A percentile compares a stretch with the other conserved stretches of the same genome.
Evolutionary conservation across 2,797 vertebrate species (phyloP).

Genomic region (Eulemur albifrons): DNA sequence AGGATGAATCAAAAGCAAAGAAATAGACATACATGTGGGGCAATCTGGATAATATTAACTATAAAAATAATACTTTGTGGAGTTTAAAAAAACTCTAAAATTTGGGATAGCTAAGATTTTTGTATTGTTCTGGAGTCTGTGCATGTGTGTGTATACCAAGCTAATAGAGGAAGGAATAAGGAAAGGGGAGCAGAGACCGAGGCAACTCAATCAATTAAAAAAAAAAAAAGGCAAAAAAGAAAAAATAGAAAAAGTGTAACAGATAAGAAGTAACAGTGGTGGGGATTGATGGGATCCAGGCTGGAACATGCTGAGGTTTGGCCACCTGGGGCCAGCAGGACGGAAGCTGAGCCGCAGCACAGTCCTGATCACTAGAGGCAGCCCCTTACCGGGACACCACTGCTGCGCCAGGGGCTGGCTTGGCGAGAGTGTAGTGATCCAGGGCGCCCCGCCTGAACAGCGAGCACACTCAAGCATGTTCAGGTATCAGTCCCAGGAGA

Average conservation of each 20-base stretch:
- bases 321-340: background rate
- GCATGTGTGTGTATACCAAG: background rate
- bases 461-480: background rate
- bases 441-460: accelerated
- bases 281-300: background rate
- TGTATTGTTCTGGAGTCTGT: background rate
- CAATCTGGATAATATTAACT: background rate
- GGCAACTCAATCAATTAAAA: background rate
- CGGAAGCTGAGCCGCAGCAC: background rate
- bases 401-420: background rate
- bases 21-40: background rate
- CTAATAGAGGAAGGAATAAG: background rate
- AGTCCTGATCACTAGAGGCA: background rate
- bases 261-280: background rate
- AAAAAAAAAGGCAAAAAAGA: background rate
- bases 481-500: background rate
- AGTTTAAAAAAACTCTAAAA: background rate
- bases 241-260: background rate
- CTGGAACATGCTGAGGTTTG: background rate
- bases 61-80: background rate
- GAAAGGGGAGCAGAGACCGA: background rate
- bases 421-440: background rate
- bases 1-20: background rate
- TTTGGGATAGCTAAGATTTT: background rate
- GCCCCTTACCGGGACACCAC: background rate